Conservation (phyloP, 2,113 vertebrate genomes). For the Ictalurus punctatus region DNA sequence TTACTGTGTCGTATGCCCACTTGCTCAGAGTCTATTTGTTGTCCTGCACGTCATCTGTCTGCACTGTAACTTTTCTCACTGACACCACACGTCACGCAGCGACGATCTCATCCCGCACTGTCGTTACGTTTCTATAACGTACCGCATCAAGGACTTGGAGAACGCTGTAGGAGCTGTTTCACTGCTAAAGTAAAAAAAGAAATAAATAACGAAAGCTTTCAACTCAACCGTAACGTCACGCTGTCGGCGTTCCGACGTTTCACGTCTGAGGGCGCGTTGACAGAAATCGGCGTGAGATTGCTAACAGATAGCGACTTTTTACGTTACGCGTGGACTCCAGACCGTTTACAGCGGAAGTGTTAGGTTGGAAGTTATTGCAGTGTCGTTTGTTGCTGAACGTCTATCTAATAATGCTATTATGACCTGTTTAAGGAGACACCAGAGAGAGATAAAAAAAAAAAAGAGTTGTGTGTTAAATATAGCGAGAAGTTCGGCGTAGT, state of each 20-base stretch:
- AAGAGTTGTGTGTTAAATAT: neutral
- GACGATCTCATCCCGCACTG: neutral
- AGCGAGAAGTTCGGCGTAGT: neutral
- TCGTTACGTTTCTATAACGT: neutral
- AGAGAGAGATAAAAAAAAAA: constrained; percentile 44
- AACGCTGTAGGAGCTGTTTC: neutral
- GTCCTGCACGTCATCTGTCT: neutral
- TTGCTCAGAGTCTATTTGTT: neutral
- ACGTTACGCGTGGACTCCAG: neutral
- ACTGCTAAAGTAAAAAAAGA: neutral
- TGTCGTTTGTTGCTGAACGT: constrained; percentile 11
- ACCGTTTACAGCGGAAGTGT: neutral
- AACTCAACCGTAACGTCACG: neutral
- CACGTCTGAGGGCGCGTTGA: too few relatives aligned
- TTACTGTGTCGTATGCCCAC: neutral
- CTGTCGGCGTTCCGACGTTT: too few relatives aligned
- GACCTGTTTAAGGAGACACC: neutral
- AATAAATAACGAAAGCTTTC: neutral
- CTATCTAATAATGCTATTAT: neutral
- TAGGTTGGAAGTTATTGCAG: neutral
- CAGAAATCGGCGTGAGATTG: too few relatives aligned
- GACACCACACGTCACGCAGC: neutral
- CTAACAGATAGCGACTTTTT: neutral
- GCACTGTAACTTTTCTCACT: neutral
- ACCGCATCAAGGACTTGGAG: neutral